These are phyloP conservation scores for Lycodopsis pacificus DNA, from an alignment of 2,797 vertebrate species.

Conservation along the genomic window DNA sequence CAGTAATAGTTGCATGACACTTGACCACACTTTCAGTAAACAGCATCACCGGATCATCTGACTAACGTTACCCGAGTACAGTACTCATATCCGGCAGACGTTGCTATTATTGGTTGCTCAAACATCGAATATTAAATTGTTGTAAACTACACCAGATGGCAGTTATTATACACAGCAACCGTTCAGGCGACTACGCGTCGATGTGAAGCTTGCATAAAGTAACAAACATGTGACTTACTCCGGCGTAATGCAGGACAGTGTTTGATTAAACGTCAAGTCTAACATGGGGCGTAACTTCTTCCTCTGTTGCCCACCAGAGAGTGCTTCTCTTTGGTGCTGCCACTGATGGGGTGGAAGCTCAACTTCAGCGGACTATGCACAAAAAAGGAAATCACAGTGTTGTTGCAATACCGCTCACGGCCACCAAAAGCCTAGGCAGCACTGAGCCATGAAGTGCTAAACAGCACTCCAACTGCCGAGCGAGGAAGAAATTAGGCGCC, in stretches of 20 bases:
- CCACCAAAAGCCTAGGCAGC: neutral
- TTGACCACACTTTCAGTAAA: neutral
- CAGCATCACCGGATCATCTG: neutral
- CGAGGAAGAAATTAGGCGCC: slow-evolving; percentile 36
- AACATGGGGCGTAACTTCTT: slow-evolving; percentile 15
- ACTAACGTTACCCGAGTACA: neutral
- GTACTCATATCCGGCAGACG: too few species aligned
- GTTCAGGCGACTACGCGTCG: neutral
- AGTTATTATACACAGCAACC: neutral
- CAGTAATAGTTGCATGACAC: neutral
- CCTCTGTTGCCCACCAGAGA: neutral
- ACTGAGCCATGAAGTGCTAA: neutral
- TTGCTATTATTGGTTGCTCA: neutral
- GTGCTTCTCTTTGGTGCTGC: slow-evolving; percentile 18
- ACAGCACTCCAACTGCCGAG: fast-evolving
- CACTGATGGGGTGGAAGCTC: slow-evolving; percentile 6
- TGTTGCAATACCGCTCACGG: slow-evolving; percentile 8
- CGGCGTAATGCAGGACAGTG: neutral
- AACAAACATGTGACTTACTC: slow-evolving; percentile 10
- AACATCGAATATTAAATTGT: neutral
- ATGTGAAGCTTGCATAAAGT: neutral
- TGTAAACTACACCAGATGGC: neutral
- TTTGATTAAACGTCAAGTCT: neutral
- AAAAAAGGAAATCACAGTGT: slow-evolving; percentile 22
- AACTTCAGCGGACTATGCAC: neutral